phyloP scores from a whole-genome alignment of 2,797 vertebrate genomes.

The Huso huso region DNA sequence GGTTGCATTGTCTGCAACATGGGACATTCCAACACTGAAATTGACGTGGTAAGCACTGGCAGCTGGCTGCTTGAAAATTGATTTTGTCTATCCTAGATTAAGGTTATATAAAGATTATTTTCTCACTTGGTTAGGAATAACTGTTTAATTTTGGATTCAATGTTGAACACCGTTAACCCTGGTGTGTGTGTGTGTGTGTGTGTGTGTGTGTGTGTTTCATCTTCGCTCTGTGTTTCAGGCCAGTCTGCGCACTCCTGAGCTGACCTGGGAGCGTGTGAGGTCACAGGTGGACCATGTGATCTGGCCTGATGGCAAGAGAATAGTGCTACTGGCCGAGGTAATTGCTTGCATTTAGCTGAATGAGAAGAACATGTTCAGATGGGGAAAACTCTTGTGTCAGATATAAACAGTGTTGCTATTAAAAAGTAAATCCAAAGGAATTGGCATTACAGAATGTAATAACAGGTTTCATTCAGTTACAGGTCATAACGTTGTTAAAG shows the following conservation, averaged over 20 bases:
- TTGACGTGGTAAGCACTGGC: slow-evolving; percentile 79
- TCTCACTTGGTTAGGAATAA: no score
- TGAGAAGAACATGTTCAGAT: no score
- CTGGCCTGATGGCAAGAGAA: slow-evolving; percentile 93
- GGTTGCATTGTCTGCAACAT: slow-evolving; percentile 97
- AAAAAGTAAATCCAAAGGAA: no score
- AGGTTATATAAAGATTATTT: no score
- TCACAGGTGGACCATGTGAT: slow-evolving; percentile 97
- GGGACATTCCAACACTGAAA: slow-evolving; percentile 97
- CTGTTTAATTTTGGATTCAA: no score
- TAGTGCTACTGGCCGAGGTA: slow-evolving; percentile 93
- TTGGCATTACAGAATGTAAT: no score
- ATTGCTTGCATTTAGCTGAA: background rate
- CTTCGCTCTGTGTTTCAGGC: slow-evolving; percentile 54
- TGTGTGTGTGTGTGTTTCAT: rapidly evolving
- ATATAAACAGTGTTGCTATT: no score
- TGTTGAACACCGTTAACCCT: background rate
- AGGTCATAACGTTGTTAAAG: no score
- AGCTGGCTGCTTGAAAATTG: no score
- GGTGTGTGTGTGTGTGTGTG: rapidly evolving
- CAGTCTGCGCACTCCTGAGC: slow-evolving; percentile 85
- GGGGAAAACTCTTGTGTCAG: no score
- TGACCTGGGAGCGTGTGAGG: slow-evolving; percentile 93
- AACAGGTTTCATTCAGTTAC: no score
- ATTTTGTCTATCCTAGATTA: no score